phyloP scores from a whole-genome alignment of 1,140 invertebrate species.

The Whitmania pigra region DNA sequence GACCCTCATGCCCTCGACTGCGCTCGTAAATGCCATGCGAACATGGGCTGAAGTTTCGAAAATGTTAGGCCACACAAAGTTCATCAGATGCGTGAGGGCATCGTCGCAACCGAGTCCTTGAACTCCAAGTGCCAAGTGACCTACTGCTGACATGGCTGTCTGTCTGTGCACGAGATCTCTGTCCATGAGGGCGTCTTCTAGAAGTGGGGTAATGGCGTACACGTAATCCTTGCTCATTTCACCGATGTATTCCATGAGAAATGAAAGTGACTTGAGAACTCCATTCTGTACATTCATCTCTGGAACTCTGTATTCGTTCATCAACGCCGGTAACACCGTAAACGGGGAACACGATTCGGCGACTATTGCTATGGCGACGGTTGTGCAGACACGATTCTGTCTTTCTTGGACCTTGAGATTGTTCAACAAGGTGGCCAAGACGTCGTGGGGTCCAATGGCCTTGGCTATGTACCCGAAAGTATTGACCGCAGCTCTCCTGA shows the following conservation, averaged over 20 bases:
- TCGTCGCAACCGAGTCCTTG: constrained; percentile 99
- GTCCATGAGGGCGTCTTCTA: constrained; percentile 98
- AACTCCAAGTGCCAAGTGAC: constrained; percentile 96
- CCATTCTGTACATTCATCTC: constrained; percentile 99
- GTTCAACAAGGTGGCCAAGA: constrained; percentile 89
- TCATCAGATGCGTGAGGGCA: constrained; percentile 85
- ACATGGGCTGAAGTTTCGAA: constrained; percentile 99
- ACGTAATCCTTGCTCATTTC: constrained; percentile 99
- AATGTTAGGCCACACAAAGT: constrained; percentile 99
- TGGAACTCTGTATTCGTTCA: constrained; percentile 98
- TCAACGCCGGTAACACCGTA: constrained; percentile 84
- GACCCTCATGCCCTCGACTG: constrained; percentile 89
- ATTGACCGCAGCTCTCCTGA: constrained; percentile 92
- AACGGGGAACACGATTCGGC: constrained; percentile 99
- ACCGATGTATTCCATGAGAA: constrained; percentile 98
- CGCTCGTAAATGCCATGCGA: constrained; percentile 98
- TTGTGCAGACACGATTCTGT: constrained; percentile 98
- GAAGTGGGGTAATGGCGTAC: constrained; percentile 88
- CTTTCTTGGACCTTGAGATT: constrained; percentile 98
- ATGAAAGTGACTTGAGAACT: constrained; percentile 91
- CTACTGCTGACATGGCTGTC: constrained; percentile 95
- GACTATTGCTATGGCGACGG: constrained; percentile 98
- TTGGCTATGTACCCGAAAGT: constrained; percentile 99
- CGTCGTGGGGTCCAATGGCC: constrained; percentile 97
- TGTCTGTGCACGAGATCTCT: constrained; percentile 95